A percentile compares a stretch with the other conserved stretches of the same genome.
Conservation (phyloP, 2,113 vertebrate genomes). For the Gila orcuttii region DNA sequence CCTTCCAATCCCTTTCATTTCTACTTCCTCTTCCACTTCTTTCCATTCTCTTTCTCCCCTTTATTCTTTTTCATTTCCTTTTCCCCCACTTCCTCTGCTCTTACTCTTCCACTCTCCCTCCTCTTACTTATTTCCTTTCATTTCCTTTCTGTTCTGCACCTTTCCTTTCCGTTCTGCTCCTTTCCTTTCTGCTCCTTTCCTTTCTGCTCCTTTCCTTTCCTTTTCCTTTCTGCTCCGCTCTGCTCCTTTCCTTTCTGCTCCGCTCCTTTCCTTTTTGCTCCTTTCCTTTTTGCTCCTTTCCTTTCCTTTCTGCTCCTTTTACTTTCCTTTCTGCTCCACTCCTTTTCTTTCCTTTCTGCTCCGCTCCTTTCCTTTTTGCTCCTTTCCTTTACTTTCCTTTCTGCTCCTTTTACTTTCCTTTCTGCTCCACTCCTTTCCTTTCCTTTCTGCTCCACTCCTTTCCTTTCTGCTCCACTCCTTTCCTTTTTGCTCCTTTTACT, state of each 20-base stretch:
- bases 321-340: background rate
- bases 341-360: background rate
- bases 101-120: no score
- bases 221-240: background rate
- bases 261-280: background rate
- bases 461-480: background rate
- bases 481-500: no score
- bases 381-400: no score
- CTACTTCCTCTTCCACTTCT: background rate
- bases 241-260: background rate
- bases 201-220: background rate
- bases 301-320: no score
- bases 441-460: background rate
- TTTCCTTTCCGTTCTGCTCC: background rate
- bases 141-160: background rate
- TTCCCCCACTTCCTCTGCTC: background rate
- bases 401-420: no score
- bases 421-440: background rate
- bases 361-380: background rate
- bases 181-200: rapidly evolving
- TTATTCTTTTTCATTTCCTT: background rate
- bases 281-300: background rate
- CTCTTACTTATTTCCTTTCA: background rate
- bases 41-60: background rate
- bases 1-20: background rate